phyloP scores from a whole-genome alignment of 2,113 vertebrate genomes.

The Corvus hawaiiensis region DNA sequence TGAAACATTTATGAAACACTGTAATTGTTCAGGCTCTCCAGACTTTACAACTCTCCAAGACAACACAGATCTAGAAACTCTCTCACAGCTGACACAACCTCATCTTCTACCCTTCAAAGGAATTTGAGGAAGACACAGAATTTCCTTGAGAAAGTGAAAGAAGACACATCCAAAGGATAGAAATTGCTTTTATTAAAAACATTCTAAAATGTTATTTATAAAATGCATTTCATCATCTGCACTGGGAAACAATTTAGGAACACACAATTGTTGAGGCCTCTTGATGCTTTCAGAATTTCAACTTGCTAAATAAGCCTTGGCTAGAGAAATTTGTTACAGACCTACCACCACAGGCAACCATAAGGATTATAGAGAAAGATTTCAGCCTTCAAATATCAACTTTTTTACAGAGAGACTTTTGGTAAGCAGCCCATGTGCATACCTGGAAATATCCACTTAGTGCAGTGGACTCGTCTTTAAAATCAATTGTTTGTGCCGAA shows the following conservation, averaged over 20 bases:
- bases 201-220: constrained; percentile 42
- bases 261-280: neutral
- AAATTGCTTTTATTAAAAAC: constrained; percentile 50
- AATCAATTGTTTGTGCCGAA: constrained; percentile 21
- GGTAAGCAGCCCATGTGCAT: neutral
- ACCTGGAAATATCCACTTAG: neutral
- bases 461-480: neutral
- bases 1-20: neutral
- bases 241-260: neutral
- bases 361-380: neutral
- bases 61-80: neutral
- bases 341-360: neutral
- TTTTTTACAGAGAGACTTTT: neutral
- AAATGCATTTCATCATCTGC: neutral
- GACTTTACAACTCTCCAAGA: neutral
- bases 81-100: neutral
- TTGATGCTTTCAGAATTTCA: neutral
- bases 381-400: neutral
- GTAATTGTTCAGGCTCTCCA: neutral
- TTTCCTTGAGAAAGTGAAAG: neutral
- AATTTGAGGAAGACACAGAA: neutral
- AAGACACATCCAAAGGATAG: neutral
- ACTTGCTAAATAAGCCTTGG: neutral
- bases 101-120: neutral
- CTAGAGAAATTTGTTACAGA: neutral